These are phyloP conservation scores for Rhynchomys soricoides DNA, from an alignment of 2,113 vertebrate genomes.

Conservation along the genomic window DNA sequence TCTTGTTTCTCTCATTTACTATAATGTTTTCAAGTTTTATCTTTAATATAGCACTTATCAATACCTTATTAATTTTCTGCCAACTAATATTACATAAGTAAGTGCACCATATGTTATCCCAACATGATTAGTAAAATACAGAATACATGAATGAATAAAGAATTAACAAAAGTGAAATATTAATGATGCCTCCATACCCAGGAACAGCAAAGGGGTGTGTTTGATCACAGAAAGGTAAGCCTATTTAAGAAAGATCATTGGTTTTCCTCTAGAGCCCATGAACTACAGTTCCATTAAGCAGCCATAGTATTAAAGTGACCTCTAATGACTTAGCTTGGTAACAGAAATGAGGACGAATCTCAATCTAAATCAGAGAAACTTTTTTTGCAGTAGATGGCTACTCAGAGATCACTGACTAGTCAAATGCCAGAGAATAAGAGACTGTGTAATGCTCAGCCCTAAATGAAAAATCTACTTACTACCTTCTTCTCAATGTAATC, in stretches of 20 bases:
- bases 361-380: not conserved
- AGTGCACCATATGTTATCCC: not conserved
- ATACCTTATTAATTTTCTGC: not conserved
- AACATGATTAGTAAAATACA: not conserved
- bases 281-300: not conserved
- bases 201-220: not conserved
- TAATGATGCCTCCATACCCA: not conserved
- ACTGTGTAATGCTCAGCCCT: not conserved
- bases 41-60: not conserved
- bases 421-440: not conserved
- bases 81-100: not conserved
- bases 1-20: not conserved
- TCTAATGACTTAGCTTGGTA: not conserved
- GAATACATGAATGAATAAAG: not conserved
- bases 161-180: not conserved
- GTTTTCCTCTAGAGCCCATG: not conserved
- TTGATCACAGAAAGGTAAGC: not conserved
- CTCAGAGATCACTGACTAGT: not conserved
- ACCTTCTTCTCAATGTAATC: not conserved
- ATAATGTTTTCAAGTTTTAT: conserved; percentile 17
- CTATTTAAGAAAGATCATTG: not conserved
- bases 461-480: not conserved
- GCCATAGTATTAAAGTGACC: not conserved
- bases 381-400: not conserved
- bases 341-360: not conserved